These are phyloP conservation scores for Ophiodon elongatus DNA, from an alignment of 2,113 vertebrate species.

Conservation along the genomic window DNA sequence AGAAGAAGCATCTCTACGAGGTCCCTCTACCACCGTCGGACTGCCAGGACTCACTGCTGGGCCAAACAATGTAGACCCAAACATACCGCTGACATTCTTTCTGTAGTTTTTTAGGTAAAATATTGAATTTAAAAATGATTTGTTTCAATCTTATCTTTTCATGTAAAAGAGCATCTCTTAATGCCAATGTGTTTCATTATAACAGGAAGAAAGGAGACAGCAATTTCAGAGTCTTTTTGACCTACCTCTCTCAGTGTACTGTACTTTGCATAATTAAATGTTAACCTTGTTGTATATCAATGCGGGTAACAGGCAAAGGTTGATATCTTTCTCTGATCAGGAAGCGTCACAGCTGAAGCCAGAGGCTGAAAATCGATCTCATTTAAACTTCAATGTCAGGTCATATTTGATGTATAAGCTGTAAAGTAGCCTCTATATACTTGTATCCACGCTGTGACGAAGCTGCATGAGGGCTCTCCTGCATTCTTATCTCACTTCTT, in stretches of 20 bases:
- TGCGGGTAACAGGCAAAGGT: slow-evolving; percentile 10
- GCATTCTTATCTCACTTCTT: slow-evolving; percentile 33
- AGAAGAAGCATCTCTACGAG: slow-evolving; percentile 55
- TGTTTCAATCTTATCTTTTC: neutral
- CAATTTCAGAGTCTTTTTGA: neutral
- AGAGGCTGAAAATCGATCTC: slow-evolving; percentile 53
- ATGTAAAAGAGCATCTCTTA: neutral
- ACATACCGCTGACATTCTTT: slow-evolving; percentile 9
- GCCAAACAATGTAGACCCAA: neutral
- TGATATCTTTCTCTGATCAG: slow-evolving; percentile 41
- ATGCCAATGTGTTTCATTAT: neutral
- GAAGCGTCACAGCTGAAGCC: slow-evolving; percentile 24
- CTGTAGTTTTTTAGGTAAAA: slow-evolving; percentile 16
- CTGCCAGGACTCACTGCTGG: slow-evolving; percentile 8
- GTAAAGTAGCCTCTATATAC: slow-evolving; percentile 21
- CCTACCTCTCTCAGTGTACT: neutral
- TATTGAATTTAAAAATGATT: neutral
- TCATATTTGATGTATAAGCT: slow-evolving; percentile 54
- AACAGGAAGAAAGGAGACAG: neutral
- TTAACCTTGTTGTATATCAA: slow-evolving; percentile 36
- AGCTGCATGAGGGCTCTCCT: slow-evolving; percentile 22
- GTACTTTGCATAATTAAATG: slow-evolving; percentile 25
- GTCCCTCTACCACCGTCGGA: slow-evolving; percentile 41
- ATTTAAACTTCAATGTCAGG: slow-evolving; percentile 47
- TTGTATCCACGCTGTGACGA: slow-evolving; percentile 31